These are phyloP conservation scores for Cephus sareptanus DNA, from an alignment of 2,888 invertebrate species.

Conservation along the genomic window DNA sequence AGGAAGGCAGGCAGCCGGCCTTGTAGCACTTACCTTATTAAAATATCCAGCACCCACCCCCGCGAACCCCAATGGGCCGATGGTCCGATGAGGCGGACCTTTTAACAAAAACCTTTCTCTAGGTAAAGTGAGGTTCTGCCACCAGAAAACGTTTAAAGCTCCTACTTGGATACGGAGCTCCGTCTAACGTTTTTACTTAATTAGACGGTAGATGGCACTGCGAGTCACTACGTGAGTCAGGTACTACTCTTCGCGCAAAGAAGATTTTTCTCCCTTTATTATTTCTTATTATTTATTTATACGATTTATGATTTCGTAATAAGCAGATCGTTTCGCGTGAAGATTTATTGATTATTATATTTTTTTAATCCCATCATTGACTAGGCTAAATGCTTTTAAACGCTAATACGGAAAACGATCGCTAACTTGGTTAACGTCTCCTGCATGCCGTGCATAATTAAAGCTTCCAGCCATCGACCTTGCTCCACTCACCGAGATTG, in stretches of 20 bases:
- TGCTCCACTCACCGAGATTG: constrained; percentile 65
- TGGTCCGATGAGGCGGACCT: not conserved
- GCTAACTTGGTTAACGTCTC: not conserved
- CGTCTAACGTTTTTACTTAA: constrained; percentile 3
- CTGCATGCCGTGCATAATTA: constrained; percentile 51
- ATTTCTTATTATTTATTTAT: too few species aligned
- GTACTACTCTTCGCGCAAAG: not conserved
- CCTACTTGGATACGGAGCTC: not conserved
- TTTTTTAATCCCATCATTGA: not conserved
- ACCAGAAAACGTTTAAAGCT: constrained; percentile 2
- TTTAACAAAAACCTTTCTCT: constrained; percentile 12
- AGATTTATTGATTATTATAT: not conserved
- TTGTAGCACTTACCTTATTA: constrained; percentile 67
- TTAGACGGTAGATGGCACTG: not conserved
- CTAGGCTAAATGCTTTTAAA: not conserved
- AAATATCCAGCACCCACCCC: constrained; percentile 59
- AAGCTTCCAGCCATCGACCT: constrained; percentile 55
- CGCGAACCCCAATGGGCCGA: constrained; percentile 26
- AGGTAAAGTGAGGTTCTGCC: constrained; percentile 1
- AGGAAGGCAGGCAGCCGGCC: constrained; percentile 49
- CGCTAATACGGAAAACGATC: not conserved
- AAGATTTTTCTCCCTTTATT: not conserved
- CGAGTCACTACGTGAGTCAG: not conserved
- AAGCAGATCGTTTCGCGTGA: not conserved
- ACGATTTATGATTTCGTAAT: not conserved